Conservation (phyloP, 2,113 vertebrate species). For the rabbit (Oryctolagus cuniculus) region mOryCun1.1 NC_091441.1:91724001-91724500, state of each 20-base stretch:
- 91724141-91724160: background rate
- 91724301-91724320: background rate
- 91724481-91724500: background rate
- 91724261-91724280: background rate
- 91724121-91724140: background rate
- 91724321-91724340: background rate
- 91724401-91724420: background rate
- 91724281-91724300: background rate
- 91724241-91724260: background rate
- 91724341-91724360: background rate
- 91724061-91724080: background rate
- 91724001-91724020: background rate
- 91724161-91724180: background rate
- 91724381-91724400: background rate
- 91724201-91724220: background rate
- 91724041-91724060: background rate
- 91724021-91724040: background rate
- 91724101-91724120: background rate
- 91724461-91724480: background rate
- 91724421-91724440: background rate
- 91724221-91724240: background rate
- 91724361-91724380: background rate
- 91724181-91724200: background rate
- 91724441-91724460: background rate
- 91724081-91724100: background rate